Evolutionary conservation across 2,888 invertebrate species (phyloP), one percentile per base, ranked within the genome.

Genomic region (Polietes domitor): DNA sequence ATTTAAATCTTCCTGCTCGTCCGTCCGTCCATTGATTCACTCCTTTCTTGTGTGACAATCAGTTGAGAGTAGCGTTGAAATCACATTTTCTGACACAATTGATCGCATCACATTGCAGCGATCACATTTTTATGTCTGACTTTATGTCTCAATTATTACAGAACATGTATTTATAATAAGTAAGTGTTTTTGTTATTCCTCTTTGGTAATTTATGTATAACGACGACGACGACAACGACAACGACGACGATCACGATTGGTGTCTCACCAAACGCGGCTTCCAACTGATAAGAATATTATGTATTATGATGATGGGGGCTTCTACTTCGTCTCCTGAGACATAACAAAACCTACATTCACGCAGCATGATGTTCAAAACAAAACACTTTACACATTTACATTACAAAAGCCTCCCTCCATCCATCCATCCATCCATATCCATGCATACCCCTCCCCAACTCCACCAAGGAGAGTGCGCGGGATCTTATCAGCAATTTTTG

Each of bases 141-240:
- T 58, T 26, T 24, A 24, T 58, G 58, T 9, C 58, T 58, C 58
- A 58, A 58, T 58, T 58, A 58, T 58, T 55, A 41, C 55, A 12
- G 12, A 26, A 58, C 3, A 58, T 58, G 12, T 1, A 26, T 58
- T 58, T 58, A 15, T 58, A 26, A 53, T 53, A 32, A 6, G 32
- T n/a, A 47, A 47, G 26, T 24, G 58, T n/a, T n/a, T n/a, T n/a
- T 58, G 12, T 26, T 15, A 26, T 58, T 58, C 26, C 26, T 24
- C 26, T 10, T 55, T 32, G 32, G 7, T 58, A 58, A 58, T 58
- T 58, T 26, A 58, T 58, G 58, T 15, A 10, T 47, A 47, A 47
- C 47, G n/a, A 12, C n/a, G 1, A 12, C 12, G 37, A 7, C 6
- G 37, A 37, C 1, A 37, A 37, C 7, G 37, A 12, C 47, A 58